Evolutionary conservation across 2,888 invertebrate genomes (phyloP).

Genomic region (Octonoba sinensis): DNA sequence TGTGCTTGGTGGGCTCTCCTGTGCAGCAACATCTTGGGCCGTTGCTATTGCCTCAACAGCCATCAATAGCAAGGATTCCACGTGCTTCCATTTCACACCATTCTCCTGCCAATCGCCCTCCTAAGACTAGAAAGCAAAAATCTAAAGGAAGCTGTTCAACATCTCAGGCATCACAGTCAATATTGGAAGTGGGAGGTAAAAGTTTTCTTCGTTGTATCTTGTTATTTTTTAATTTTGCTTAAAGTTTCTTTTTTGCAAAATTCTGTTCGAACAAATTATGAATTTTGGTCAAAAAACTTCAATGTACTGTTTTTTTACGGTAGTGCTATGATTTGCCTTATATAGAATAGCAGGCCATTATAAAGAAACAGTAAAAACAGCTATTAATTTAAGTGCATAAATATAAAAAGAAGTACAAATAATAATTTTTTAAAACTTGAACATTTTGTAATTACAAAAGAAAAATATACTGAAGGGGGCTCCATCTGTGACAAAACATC

Average conservation of each 20-base stretch:
- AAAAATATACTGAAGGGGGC: too few species aligned
- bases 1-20: conserved; percentile 66
- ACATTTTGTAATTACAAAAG: too few species aligned
- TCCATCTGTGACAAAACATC: too few species aligned
- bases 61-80: conserved; percentile 65
- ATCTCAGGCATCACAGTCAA: conserved; percentile 36
- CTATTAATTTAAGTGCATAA: too few species aligned
- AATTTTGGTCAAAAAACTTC: too few species aligned
- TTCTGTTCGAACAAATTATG: background rate
- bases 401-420: too few species aligned
- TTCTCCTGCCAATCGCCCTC: conserved; percentile 63
- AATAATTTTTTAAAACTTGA: too few species aligned
- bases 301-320: too few species aligned
- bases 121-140: conserved; percentile 66
- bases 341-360: too few species aligned
- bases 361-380: too few species aligned
- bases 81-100: conserved; percentile 62
- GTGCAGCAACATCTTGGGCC: conserved; percentile 66
- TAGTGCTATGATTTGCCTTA: too few species aligned
- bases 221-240: background rate
- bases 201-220: too few species aligned
- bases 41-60: conserved; percentile 66
- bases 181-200: conserved; percentile 55
- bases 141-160: conserved; percentile 62
- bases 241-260: background rate